Conservation (phyloP, 2,113 vertebrate genomes). For the Actenoides hombroni region DNA sequence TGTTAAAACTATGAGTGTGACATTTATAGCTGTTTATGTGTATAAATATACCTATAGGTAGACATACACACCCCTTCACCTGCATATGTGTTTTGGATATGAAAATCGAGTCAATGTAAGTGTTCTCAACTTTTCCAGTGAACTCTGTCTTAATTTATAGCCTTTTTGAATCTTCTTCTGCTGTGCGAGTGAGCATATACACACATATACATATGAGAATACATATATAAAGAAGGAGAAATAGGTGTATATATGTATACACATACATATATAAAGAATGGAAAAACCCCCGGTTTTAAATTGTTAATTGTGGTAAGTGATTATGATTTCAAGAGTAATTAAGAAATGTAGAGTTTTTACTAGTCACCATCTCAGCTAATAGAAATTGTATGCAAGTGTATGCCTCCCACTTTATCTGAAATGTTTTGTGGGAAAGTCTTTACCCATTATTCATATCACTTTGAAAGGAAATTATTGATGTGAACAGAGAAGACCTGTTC, state of each 20-base stretch:
- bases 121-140: background rate
- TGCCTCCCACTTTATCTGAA: background rate
- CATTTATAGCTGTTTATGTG: background rate
- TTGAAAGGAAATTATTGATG: background rate
- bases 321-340: background rate
- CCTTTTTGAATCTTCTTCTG: background rate
- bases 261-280: background rate
- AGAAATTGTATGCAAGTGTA: background rate
- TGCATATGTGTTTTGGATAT: background rate
- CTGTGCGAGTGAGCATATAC: background rate
- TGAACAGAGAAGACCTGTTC: background rate
- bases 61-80: background rate
- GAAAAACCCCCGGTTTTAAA: background rate
- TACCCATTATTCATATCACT: background rate
- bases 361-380: background rate
- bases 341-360: background rate
- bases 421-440: background rate
- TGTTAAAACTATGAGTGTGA: background rate
- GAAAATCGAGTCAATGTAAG: background rate
- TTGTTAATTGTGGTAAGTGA: background rate
- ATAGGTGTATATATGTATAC: background rate
- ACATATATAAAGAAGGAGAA: background rate
- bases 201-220: background rate
- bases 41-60: background rate
- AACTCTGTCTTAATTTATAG: background rate